Evolutionary conservation across 2,888 invertebrate species (phyloP).

Genomic region (Acrobasis repandana): DNA sequence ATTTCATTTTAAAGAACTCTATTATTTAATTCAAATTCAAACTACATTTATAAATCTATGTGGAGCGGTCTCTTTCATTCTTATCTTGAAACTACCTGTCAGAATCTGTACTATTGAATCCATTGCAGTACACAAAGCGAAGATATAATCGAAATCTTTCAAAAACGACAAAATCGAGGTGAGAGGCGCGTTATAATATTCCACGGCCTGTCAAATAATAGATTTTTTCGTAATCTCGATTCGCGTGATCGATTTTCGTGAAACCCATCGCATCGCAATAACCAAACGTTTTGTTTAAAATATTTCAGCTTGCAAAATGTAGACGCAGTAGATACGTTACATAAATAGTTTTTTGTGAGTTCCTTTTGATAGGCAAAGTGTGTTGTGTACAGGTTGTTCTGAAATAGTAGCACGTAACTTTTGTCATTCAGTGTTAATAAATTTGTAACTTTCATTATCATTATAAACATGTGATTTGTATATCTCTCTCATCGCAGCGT

Average conservation of each 20-base stretch:
- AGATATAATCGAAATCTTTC: constrained; percentile 39
- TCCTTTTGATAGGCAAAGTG: neutral
- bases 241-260: constrained; percentile 24
- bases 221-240: constrained; percentile 35
- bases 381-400: neutral
- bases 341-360: constrained; percentile 8
- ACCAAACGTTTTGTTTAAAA: constrained; percentile 21
- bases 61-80: constrained; percentile 1
- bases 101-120: constrained; percentile 38
- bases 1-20: too few species aligned
- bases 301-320: constrained; percentile 20
- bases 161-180: constrained; percentile 32
- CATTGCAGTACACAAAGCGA: constrained; percentile 34
- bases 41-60: neutral
- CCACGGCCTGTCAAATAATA: constrained; percentile 34
- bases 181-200: constrained; percentile 38
- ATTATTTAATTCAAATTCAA: neutral
- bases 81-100: constrained; percentile 42
- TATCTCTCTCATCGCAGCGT: too few species aligned
- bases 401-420: too few species aligned
- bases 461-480: too few species aligned
- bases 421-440: too few species aligned
- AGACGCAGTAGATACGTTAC: constrained; percentile 10
- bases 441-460: too few species aligned
- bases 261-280: constrained; percentile 23